Conservation (phyloP, 2,888 invertebrate species). For the Clanis bilineata region DNA sequence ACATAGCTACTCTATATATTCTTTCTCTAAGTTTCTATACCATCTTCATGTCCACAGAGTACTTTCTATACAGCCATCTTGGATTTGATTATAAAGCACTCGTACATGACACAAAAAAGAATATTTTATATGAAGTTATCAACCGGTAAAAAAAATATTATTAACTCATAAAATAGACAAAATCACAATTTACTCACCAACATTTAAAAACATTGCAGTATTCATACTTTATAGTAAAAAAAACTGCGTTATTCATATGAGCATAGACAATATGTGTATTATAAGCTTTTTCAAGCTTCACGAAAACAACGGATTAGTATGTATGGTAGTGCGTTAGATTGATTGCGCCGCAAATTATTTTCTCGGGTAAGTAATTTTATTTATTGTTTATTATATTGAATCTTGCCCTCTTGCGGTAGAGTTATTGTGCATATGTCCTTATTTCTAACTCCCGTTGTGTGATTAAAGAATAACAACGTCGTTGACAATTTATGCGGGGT, state of each 20-base stretch:
- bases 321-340: constrained; percentile 83
- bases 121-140: too few species aligned
- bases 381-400: not conserved
- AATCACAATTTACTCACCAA: not conserved
- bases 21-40: too few species aligned
- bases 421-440: constrained; percentile 2
- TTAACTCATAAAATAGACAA: too few species aligned
- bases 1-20: too few species aligned
- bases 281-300: constrained; percentile 78
- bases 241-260: not conserved
- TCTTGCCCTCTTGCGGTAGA: constrained; percentile 22
- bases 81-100: not conserved
- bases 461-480: constrained; percentile 9
- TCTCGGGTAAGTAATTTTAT: constrained; percentile 65
- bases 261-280: constrained; percentile 62
- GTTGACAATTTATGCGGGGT: constrained; percentile 31
- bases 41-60: too few species aligned
- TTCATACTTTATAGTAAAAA: not conserved
- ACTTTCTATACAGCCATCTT: not conserved
- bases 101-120: too few species aligned
- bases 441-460: not conserved
- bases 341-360: constrained; percentile 84
- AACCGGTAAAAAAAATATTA: too few species aligned
- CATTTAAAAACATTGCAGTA: not conserved
- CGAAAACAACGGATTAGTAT: constrained; percentile 83